Base-by-base conservation (phyloP, 2,888 invertebrate genomes). In the Neuroscelio doddi region DNA sequence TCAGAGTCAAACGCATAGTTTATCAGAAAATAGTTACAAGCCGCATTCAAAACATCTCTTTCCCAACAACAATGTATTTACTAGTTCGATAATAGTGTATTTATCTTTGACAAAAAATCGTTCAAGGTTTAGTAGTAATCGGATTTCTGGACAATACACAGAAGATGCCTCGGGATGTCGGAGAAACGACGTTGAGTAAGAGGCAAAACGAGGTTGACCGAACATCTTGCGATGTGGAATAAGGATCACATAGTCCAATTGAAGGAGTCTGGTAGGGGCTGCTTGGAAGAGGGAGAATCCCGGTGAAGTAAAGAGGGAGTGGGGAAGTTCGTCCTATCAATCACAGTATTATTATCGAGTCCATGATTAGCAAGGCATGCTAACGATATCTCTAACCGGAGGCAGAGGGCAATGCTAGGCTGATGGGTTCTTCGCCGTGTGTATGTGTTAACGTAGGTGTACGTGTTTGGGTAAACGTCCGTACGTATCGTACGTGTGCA, bases 261-360 rank as follows among this genome's bases (percentile, higher is more conserved):
- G n/a, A n/a, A n/a, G n/a, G n/a, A n/a, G n/a, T n/a, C n/a, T n/a
- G n/a, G n/a, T n/a, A n/a, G n/a, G n/a, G n/a, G 47, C 47, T 42
- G 51, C 26, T 39, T 24, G 55, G 63, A 47, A 57, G 68, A 39
- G 32, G 41, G 42, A 39, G 64, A 52, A 55, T 68, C 62, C 46
- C 59, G 69, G 64, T 51, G 69, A 39, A 62, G 68, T 67, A 67
- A 64, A 63, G 27, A 34, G 56, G 70, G 70, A 56, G 70, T 70
- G 70, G 74, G 72, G 77, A 76, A 79, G 76, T 80, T 77, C 82
- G 80, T 81, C 80, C 82, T 81, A 83, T 83, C 82, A 83, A 83
- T 83, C 83, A 83, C 79, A 80, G 80, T 83, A 82, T 82, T 83
- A 83, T 83, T 82, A 83, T 83, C 83, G 82, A 82, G 81, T 79